Conservation (phyloP, 2,113 vertebrate species). For the Bambusicola thoracicus region DNA sequence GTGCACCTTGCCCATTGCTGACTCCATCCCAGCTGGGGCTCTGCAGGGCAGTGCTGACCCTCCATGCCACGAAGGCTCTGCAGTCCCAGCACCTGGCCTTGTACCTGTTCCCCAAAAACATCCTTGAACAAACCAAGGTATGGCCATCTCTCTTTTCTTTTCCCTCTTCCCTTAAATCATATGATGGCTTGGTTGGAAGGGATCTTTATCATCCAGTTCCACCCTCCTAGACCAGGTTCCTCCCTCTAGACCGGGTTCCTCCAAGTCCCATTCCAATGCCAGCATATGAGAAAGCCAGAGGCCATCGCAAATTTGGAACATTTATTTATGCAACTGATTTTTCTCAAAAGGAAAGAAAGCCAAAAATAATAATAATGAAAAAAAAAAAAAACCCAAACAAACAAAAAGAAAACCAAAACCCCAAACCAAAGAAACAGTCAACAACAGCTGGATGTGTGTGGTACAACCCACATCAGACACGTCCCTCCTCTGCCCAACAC, state of each 20-base stretch:
- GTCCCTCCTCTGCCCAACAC: not conserved
- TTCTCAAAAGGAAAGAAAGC: constrained; percentile 57
- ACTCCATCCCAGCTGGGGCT: not conserved
- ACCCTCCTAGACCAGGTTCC: no score
- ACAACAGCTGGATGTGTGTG: constrained; percentile 20
- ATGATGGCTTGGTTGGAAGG: no score
- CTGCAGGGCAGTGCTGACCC: not conserved
- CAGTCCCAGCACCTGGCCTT: not conserved
- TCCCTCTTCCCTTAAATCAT: no score
- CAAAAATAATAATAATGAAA: not conserved
- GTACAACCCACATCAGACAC: not conserved
- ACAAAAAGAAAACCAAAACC: not conserved
- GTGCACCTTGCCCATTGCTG: not conserved
- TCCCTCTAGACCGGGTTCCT: no score
- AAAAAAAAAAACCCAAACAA: not conserved
- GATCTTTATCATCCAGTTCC: no score
- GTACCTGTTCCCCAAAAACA: not conserved
- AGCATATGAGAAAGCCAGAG: constrained; percentile 28
- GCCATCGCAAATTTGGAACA: constrained; percentile 56
- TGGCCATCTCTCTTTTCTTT: not conserved
- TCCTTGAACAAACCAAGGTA: not conserved
- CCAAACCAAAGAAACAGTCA: not conserved
- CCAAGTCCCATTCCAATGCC: not conserved
- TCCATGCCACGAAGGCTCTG: not conserved
- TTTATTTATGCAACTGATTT: constrained; percentile 67